phyloP scores from a whole-genome alignment of 2,113 vertebrate species.

The Channa maculata region DNA sequence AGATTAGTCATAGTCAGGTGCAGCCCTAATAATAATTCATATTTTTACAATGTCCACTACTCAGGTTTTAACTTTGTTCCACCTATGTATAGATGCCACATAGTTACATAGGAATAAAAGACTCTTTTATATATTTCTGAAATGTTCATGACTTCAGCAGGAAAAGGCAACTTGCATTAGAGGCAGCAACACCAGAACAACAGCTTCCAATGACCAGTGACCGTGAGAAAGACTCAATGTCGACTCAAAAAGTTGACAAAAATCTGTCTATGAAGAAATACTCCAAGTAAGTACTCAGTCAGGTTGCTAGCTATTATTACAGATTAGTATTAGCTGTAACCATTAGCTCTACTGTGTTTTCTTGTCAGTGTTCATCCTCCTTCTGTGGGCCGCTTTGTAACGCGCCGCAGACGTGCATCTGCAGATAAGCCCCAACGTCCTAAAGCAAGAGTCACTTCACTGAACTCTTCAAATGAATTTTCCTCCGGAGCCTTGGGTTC shows the following conservation, averaged over 20 bases:
- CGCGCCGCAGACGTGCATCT: constrained; percentile 47
- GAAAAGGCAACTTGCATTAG: constrained; percentile 17
- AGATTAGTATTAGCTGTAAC: too few relatives aligned
- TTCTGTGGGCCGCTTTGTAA: constrained; percentile 65
- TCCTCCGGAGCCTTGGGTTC: not conserved
- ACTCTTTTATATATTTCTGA: not conserved
- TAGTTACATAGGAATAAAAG: too few relatives aligned
- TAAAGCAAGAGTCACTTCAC: not conserved
- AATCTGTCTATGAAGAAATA: constrained; percentile 11
- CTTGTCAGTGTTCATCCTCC: constrained; percentile 43
- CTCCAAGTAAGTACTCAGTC: constrained; percentile 35
- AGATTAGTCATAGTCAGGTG: too few relatives aligned
- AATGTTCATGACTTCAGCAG: constrained; percentile 21
- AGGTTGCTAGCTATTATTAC: too few relatives aligned
- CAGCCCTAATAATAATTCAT: too few relatives aligned
- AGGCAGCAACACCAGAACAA: not conserved
- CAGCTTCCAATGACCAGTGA: constrained; percentile 33
- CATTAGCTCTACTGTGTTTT: not conserved
- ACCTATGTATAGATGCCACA: too few relatives aligned
- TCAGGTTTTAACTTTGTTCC: too few relatives aligned
- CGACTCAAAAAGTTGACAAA: not conserved
- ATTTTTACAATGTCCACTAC: too few relatives aligned
- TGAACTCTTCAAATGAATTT: constrained; percentile 79
- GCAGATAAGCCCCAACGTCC: constrained; percentile 17
- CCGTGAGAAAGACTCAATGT: constrained; percentile 49